Percentiles rank a stretch among this genome's conserved stretches.
These are phyloP conservation scores for Hoplodrina blanda DNA, from an alignment of 2,888 invertebrate genomes.

Conservation along the genomic window DNA sequence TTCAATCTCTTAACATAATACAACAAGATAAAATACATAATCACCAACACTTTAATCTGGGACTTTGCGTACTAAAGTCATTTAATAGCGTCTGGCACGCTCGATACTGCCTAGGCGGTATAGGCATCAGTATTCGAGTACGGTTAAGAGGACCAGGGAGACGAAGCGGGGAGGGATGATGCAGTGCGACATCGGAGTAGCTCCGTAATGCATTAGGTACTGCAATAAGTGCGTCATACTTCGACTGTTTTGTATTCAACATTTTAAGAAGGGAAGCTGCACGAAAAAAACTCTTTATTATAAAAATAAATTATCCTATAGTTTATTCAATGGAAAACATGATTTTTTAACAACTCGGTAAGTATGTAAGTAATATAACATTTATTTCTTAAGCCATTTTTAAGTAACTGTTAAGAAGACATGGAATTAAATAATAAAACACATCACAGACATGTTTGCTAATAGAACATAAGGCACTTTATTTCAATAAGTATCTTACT, in stretches of 20 bases:
- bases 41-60: slow-evolving; percentile 19
- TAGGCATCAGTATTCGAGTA: too few relatives aligned
- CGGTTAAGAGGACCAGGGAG: too few relatives aligned
- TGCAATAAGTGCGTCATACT: too few relatives aligned
- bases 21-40: slow-evolving; percentile 23
- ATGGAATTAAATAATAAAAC: slow-evolving; percentile 11
- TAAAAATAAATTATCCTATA: neutral
- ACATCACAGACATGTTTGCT: neutral
- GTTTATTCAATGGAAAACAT: slow-evolving; percentile 15
- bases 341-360: neutral
- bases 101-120: neutral
- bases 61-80: neutral
- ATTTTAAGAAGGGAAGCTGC: too few relatives aligned
- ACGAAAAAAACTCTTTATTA: too few relatives aligned
- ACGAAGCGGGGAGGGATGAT: too few relatives aligned
- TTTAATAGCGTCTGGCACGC: neutral
- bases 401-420: neutral
- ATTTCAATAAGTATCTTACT: too few relatives aligned
- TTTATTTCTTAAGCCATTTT: neutral
- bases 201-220: too few relatives aligned
- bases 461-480: too few relatives aligned
- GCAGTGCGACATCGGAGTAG: too few relatives aligned
- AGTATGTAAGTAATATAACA: neutral
- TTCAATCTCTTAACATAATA: slow-evolving; percentile 27
- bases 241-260: too few relatives aligned